Conservation (phyloP, 2,888 invertebrate genomes). For the Cantharis lateralis region DNA sequence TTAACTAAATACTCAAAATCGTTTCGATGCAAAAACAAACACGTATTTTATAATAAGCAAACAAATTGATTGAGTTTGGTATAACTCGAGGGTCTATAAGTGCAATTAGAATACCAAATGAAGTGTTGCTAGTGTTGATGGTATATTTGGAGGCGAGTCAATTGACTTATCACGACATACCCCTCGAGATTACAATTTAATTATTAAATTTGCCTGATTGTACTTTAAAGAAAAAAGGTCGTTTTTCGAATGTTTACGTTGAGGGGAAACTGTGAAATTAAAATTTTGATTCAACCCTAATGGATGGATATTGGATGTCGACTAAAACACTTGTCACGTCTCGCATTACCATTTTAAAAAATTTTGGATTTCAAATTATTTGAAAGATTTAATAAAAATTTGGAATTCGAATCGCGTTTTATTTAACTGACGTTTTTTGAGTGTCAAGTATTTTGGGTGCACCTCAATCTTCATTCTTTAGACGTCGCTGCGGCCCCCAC, state of each 20-base stretch:
- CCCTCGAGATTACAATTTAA: neutral
- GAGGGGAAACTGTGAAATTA: slow-evolving; percentile 28
- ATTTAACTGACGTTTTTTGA: slow-evolving; percentile 10
- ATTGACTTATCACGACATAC: slow-evolving; percentile 30
- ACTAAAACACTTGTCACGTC: slow-evolving; percentile 22
- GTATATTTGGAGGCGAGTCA: slow-evolving; percentile 7
- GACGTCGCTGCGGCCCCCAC: slow-evolving; percentile 36
- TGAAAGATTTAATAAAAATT: neutral
- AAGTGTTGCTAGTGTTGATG: slow-evolving; percentile 5
- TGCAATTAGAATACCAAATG: slow-evolving; percentile 39
- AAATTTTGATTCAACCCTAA: slow-evolving; percentile 38
- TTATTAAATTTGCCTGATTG: neutral
- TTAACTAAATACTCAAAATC: neutral
- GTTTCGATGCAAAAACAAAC: slow-evolving; percentile 19
- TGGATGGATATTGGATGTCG: slow-evolving; percentile 40
- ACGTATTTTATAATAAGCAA: slow-evolving; percentile 36
- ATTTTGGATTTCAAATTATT: neutral
- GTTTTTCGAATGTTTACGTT: slow-evolving; percentile 28
- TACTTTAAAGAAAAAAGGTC: neutral
- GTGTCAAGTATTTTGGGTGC: slow-evolving; percentile 14
- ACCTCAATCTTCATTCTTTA: slow-evolving; percentile 46
- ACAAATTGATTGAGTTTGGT: slow-evolving; percentile 34
- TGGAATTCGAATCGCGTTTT: slow-evolving; percentile 5
- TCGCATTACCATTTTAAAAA: slow-evolving; percentile 16
- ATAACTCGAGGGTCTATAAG: slow-evolving; percentile 25